These are phyloP conservation scores for Sarcophilus harrisii DNA, from an alignment of 2,797 vertebrate species.

Conservation along the genomic window DNA sequence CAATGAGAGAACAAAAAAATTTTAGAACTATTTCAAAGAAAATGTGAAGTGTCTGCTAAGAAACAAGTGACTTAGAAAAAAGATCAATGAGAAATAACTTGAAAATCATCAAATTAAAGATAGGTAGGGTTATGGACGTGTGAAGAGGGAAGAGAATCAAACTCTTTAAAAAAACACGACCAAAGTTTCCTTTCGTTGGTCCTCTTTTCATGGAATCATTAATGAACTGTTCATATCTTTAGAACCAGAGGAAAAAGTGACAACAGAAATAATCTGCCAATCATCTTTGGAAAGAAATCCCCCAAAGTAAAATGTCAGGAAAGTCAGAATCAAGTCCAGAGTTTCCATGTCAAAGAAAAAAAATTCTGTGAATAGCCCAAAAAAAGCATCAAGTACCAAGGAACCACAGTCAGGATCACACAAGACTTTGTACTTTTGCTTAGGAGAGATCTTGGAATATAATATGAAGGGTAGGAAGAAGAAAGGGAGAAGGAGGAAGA, in stretches of 20 bases:
- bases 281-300: neutral
- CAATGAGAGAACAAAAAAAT: neutral
- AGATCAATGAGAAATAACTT: neutral
- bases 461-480: too few species aligned
- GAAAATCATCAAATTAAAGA: neutral
- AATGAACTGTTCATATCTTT: neutral
- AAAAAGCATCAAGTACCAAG: neutral
- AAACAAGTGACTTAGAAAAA: neutral
- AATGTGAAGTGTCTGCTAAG: neutral
- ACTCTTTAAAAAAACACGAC: neutral
- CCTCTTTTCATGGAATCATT: neutral
- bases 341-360: neutral
- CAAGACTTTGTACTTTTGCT: neutral
- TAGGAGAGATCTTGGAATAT: neutral
- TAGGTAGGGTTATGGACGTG: too few species aligned
- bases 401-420: neutral
- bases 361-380: neutral
- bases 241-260: neutral
- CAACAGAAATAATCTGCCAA: neutral
- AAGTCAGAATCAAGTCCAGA: neutral
- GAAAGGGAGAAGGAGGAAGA: too few species aligned
- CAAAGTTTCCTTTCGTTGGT: too few species aligned
- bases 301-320: neutral
- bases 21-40: neutral
- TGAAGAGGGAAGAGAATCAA: neutral